Evolutionary conservation across 92 coral and sea anemone species (phyloP), one percentile per base, ranked within the genome.

Genomic region (Ricordea florida): DNA sequence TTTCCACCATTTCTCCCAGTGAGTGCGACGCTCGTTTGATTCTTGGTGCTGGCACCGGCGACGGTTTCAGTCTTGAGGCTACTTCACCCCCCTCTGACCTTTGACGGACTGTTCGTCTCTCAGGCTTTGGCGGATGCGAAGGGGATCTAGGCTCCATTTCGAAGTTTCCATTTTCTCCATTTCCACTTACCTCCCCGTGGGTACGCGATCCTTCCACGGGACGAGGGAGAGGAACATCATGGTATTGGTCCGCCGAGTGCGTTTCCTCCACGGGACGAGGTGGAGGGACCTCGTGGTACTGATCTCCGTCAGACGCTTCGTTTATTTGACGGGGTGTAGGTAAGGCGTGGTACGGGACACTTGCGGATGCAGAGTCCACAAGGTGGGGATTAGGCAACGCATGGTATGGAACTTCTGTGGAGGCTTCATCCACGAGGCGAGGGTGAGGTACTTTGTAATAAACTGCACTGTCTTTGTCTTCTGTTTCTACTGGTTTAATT

Each of bases 1-100:
- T 80, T 44, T 94, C 97, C 58, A 94, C 84, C 89, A 94, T 74
- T 58, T 94, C 98, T 13, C 83, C 57, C 34, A 94, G 76, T 5
- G 91, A 85, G 51, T 86, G 97, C 10, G 97, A 89, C 14, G 81
- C 69, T 20, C 97, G 92, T 53, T 94, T 91, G 22, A 66, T 45
- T 35, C 90, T 69, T 1, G 94, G 89, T 6, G 81, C 88, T 4
- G 91, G 97, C 23, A 87, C 84, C 28, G 77, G 77, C 10, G 58
- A 16, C 23, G 40, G 37, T 16, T 23, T 49, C 11, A 49, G 57
- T 6, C 37, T 48, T 40, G 45, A 34, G 32, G 38, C 65, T 11
- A 46, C 66, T 7, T 21, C 49, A 15, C 21, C 32, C 16, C 28
- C 69, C n/a, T 40, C n/a, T n/a, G n/a, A n/a, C n/a, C n/a, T 62